Evolutionary conservation across 2,888 invertebrate species (phyloP).

Genomic region (Drosophila multiciliata): DNA sequence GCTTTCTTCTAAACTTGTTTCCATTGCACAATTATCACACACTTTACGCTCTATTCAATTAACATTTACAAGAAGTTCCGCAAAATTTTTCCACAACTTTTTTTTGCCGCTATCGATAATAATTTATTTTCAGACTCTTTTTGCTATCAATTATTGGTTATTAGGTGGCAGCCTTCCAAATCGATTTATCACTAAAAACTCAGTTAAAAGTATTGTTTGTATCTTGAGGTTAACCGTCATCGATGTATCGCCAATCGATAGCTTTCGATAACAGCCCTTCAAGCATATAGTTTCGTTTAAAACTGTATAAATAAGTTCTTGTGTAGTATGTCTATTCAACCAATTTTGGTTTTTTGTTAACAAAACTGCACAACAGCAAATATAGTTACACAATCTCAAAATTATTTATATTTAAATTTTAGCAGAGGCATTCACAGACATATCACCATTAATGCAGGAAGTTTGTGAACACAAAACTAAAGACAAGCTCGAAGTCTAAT

Average conservation of each 20-base stretch:
- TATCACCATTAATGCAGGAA: not conserved
- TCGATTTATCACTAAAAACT: not conserved
- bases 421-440: not conserved
- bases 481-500: not conserved
- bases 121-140: conserved; percentile 15
- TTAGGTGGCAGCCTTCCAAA: conserved; percentile 8
- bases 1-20: conserved; percentile 65
- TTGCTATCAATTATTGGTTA: conserved; percentile 31
- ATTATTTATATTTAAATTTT: not conserved
- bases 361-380: not conserved
- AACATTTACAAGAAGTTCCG: conserved; percentile 45
- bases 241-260: not conserved
- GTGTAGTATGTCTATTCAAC: not conserved
- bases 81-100: conserved; percentile 55
- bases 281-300: not conserved
- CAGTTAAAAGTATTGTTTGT: not conserved
- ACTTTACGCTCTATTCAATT: conserved; percentile 28
- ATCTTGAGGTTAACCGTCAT: not conserved
- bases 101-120: conserved; percentile 71
- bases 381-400: not conserved
- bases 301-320: not conserved
- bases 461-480: not conserved
- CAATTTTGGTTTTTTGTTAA: not conserved
- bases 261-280: not conserved
- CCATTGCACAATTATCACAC: conserved; percentile 52